A percentile compares a stretch with the other conserved stretches of the same genome.
phyloP scores from a whole-genome alignment of 2,888 invertebrate species.

The Hypsopygia costalis region DNA sequence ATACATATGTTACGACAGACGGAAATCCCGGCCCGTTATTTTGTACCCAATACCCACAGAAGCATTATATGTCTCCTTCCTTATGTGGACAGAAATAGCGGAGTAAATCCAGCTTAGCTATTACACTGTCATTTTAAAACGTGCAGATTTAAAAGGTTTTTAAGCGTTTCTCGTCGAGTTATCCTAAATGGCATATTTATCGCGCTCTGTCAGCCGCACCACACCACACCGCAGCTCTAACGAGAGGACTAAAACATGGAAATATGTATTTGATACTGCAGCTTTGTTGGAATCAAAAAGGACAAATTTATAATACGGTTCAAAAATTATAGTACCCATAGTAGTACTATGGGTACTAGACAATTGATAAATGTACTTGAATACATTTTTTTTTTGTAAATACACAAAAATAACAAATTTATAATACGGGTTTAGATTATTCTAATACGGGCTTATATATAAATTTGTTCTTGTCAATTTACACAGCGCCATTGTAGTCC shows the following conservation, averaged over 20 bases:
- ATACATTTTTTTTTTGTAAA: too few relatives aligned
- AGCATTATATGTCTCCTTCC: not conserved
- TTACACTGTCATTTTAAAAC: conserved; percentile 14
- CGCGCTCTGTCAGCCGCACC: conserved; percentile 33
- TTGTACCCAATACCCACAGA: not conserved
- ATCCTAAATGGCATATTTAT: conserved; percentile 44
- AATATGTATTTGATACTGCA: conserved; percentile 6
- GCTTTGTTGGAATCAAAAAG: not conserved
- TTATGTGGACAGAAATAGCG: not conserved
- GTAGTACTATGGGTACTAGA: too few relatives aligned
- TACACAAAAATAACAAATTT: too few relatives aligned
- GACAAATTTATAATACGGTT: too few relatives aligned
- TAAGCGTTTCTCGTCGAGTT: conserved; percentile 17
- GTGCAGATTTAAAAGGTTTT: conserved; percentile 14
- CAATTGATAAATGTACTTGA: too few relatives aligned
- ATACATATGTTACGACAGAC: too few relatives aligned
- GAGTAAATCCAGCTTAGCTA: conserved; percentile 11
- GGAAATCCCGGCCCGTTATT: not conserved
- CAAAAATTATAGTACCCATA: too few relatives aligned
- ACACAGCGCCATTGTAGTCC: too few relatives aligned
- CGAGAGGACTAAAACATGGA: conserved; percentile 2
- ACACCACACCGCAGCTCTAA: conserved; percentile 5
- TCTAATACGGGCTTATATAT: too few relatives aligned
- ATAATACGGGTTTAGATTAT: too few relatives aligned
- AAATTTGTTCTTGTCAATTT: too few relatives aligned